phyloP scores from a whole-genome alignment of 2,888 invertebrate genomes.

The Polyommatus icarus region DNA sequence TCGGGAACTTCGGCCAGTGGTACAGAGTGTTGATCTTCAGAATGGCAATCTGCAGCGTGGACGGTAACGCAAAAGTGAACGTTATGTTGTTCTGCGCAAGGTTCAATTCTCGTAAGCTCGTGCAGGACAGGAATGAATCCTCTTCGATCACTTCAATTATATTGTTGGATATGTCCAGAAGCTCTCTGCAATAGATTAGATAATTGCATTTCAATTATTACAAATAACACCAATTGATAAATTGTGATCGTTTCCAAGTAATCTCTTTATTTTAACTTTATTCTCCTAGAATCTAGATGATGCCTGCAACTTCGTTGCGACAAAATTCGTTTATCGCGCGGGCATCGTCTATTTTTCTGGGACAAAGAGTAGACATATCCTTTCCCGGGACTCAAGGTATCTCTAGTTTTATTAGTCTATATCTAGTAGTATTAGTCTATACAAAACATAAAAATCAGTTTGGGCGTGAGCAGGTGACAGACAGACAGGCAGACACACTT shows the following conservation, averaged over 20 bases:
- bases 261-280: not conserved
- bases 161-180: conserved; percentile 71
- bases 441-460: too few species aligned
- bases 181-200: conserved; percentile 56
- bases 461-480: too few species aligned
- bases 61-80: conserved; percentile 63
- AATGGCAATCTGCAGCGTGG: conserved; percentile 63
- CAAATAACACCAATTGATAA: not conserved
- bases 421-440: too few species aligned
- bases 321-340: too few species aligned
- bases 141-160: conserved; percentile 70
- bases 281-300: too few species aligned
- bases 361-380: too few species aligned
- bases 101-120: conserved; percentile 66
- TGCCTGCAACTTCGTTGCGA: too few species aligned
- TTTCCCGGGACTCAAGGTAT: too few species aligned
- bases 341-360: too few species aligned
- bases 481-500: too few species aligned
- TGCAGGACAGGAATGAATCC: conserved; percentile 60
- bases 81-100: conserved; percentile 73
- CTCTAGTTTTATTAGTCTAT: too few species aligned
- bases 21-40: conserved; percentile 66
- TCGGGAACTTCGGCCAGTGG: conserved; percentile 71
- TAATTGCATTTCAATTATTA: not conserved
- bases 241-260: not conserved